Conservation (phyloP, 2,888 invertebrate genomes). For the Choristoneura rosaceana region DNA sequence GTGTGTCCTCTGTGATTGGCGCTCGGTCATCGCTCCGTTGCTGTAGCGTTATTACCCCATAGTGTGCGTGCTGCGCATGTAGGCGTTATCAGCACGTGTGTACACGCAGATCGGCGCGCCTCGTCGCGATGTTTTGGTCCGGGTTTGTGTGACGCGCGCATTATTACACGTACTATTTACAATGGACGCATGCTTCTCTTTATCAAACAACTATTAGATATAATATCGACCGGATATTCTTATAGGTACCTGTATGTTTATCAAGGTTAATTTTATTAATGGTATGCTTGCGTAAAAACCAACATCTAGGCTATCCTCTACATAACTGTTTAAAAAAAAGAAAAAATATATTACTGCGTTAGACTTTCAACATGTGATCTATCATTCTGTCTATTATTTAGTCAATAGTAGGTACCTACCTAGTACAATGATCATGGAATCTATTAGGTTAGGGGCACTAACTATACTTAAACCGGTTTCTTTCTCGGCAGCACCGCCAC, state of each 20-base stretch:
- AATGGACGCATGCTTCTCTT: neutral
- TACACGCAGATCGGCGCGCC: constrained; percentile 6
- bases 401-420: too few species aligned
- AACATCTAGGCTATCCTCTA: neutral
- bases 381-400: too few species aligned
- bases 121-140: constrained; percentile 16
- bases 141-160: constrained; percentile 19
- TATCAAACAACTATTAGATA: neutral
- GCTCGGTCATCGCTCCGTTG: constrained; percentile 39
- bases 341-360: too few species aligned
- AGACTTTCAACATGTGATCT: too few species aligned
- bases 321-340: neutral
- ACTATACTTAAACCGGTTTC: neutral
- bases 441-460: neutral
- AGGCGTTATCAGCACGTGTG: constrained; percentile 20
- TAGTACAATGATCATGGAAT: neutral
- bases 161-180: constrained; percentile 13
- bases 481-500: neutral
- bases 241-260: neutral
- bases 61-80: constrained; percentile 20
- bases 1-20: constrained; percentile 38
- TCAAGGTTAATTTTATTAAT: constrained; percentile 11
- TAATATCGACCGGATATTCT: neutral
- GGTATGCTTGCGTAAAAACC: neutral
- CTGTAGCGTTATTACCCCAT: constrained; percentile 32